Evolutionary conservation across 2,113 vertebrate genomes (phyloP), one percentile per base, ranked within the genome.

Genomic region (Cairina moschata): DNA sequence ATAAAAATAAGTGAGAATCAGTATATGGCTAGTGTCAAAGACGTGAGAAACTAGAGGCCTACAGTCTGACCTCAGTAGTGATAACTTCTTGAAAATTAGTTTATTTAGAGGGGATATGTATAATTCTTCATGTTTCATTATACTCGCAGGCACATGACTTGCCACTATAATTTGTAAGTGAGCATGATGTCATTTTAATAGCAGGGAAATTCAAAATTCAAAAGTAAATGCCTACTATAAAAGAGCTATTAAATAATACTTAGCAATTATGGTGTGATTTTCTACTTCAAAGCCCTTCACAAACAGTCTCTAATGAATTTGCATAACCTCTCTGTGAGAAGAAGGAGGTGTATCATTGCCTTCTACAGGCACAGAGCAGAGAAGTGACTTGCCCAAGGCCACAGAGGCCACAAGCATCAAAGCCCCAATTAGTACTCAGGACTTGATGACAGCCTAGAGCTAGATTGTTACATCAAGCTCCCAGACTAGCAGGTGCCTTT

Each of bases 131-230:
- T 92, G 69, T 69, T 88, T 88, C 93, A 88, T 93, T 96, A 88
- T 90, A 60, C 54, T 82, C 40, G 44, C 83, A 96, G 83, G 48
- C 62, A 84, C 69, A 95, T 69, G 93, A 88, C 83, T 74, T 92
- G 67, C 42, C 48, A 84, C 50, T 76, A 83, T 90, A 89, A 95
- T 93, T 84, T 95, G 95, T 69, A 88, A 97, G 86, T 84, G 80
- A 86, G 60, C 73, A 84, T 92, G 95, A 96, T 96, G 93, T 94
- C 86, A 92, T 96, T 96, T 89, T 95, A 94, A 96, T 96, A 90
- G 68, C 62, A 94, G 74, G 73, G 90, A 62, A 91, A 95, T 91
- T 96, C 86, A 82, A 87, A 95, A 95, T 40, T 40, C 40, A 40
- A 40, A 40, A 40, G 40, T 40, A 40, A 40, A 40, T 40, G 65